Base-by-base conservation (phyloP, 2,888 invertebrate species). In the Pseudoips prasinana region DNA sequence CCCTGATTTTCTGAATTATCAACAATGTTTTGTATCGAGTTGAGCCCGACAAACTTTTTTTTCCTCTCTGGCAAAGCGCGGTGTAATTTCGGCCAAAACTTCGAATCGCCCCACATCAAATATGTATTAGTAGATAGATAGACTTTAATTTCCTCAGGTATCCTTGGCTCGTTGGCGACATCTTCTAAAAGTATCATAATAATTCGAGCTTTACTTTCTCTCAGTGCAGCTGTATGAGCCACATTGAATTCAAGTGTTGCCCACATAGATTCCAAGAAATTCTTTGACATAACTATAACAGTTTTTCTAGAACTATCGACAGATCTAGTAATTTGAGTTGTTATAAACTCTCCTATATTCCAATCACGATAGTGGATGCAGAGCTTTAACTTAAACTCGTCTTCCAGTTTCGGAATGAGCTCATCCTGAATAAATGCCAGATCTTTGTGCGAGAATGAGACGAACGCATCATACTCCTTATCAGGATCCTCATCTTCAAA, bases 81-180 rank as follows among this genome's bases (percentile, higher is more conserved):
- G 10, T 91, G 84, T 9, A 96, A 71, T 57, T 93, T 94, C 22
- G 94, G 90, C 93, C 94, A 95, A 67, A 96, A 96, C 91, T 93
- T 92, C 0, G 92, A 92, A 57, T 96, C 95, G 0, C 92, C 94
- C 93, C 94, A 95, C 49, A 93, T 92, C 1, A 96, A 87, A 52
- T 95, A 96, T 0, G 95, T 96, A 58, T 95, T 95, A 67, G 92
- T 93, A 25, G 91, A 90, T 2, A 96, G 77, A 63, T 95, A 95
- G 0, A 60, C 49, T 0, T 91, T 89, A 48, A 92, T 90, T 8
- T 95, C 65, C 0, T 51, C 48, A 0, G 64, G 55, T 0, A 58
- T 14, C 0, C 48, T 80, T 0, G 51, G 43, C 47, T 93, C 92
- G 8, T 93, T 73, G 11, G 87, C 69, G 0, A 91, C 87, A 7